Percentiles rank a stretch among this genome's conserved stretches.
These are phyloP conservation scores for Ormyrus thymus DNA, from an alignment of 2,888 invertebrate species.

Conservation along the genomic window DNA sequence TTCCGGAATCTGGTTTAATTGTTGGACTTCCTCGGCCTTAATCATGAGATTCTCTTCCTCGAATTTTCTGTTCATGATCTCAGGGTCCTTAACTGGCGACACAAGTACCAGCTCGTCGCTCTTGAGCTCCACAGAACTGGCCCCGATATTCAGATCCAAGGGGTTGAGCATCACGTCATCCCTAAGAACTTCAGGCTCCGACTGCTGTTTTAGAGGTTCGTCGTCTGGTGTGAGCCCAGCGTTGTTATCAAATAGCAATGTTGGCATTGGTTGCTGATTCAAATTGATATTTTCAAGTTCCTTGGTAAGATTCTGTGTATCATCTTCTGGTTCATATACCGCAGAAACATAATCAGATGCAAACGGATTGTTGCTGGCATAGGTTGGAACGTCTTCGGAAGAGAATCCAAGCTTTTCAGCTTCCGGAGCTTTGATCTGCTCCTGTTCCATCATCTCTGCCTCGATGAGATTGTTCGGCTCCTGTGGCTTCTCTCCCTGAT, in stretches of 20 bases:
- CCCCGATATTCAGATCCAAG: slow-evolving; percentile 47
- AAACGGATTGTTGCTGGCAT: slow-evolving; percentile 45
- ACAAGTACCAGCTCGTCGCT: slow-evolving; percentile 57
- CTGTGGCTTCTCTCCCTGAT: not conserved
- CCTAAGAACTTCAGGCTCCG: slow-evolving; percentile 13
- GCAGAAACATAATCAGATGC: slow-evolving; percentile 38
- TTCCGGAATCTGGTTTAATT: slow-evolving; percentile 9
- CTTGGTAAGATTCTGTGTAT: slow-evolving; percentile 9
- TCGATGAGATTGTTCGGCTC: slow-evolving; percentile 7
- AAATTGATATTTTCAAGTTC: slow-evolving; percentile 23
- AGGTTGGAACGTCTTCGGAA: slow-evolving; percentile 8
- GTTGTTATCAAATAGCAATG: not conserved
- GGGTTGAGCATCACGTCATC: slow-evolving; percentile 50
- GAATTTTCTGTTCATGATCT: slow-evolving; percentile 49
- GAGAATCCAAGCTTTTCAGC: not conserved
- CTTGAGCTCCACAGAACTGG: slow-evolving; percentile 52
- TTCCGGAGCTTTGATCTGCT: not conserved
- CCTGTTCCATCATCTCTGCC: slow-evolving; percentile 13
- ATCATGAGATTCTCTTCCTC: slow-evolving; percentile 49
- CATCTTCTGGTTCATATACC: not conserved
- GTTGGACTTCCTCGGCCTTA: slow-evolving; percentile 2
- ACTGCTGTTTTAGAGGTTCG: too few species aligned
- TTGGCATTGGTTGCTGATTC: not conserved
- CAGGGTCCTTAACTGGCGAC: slow-evolving; percentile 47
- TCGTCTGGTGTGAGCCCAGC: not conserved